Conservation (phyloP, 2,113 vertebrate genomes). For the Limanda limanda region DNA sequence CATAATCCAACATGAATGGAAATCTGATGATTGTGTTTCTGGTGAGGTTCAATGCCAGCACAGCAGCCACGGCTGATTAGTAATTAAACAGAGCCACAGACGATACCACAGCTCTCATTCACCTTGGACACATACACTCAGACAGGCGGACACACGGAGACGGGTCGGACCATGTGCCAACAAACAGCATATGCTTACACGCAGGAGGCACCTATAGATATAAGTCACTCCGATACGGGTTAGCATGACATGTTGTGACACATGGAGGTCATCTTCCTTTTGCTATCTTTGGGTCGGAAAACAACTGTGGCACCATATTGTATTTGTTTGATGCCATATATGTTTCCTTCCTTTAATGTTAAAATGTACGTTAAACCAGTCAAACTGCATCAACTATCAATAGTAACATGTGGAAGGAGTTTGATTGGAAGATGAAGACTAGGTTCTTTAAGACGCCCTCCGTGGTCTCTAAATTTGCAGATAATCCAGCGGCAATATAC, state of each 20-base stretch:
- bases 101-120: slow-evolving; percentile 66
- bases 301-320: not conserved
- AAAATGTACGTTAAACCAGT: too few relatives aligned
- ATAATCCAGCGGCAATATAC: too few relatives aligned
- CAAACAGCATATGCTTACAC: not conserved
- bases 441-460: too few relatives aligned
- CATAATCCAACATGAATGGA: slow-evolving; percentile 29
- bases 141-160: slow-evolving; percentile 26
- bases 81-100: slow-evolving; percentile 77
- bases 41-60: slow-evolving; percentile 47
- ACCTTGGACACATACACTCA: slow-evolving; percentile 47
- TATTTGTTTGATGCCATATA: not conserved
- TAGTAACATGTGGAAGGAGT: too few relatives aligned
- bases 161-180: slow-evolving; percentile 10
- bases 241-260: too few relatives aligned
- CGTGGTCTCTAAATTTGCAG: too few relatives aligned
- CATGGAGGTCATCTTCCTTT: slow-evolving; percentile 5
- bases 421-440: too few relatives aligned
- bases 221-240: not conserved
- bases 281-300: slow-evolving; percentile 1
- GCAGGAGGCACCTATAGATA: not conserved
- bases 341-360: too few relatives aligned
- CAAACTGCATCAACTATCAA: not conserved
- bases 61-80: slow-evolving; percentile 65
- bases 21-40: slow-evolving; percentile 48